Percentiles rank a stretch among this genome's conserved stretches.
Conservation (phyloP, 2,113 vertebrate genomes). For the Tetrax tetrax region DNA sequence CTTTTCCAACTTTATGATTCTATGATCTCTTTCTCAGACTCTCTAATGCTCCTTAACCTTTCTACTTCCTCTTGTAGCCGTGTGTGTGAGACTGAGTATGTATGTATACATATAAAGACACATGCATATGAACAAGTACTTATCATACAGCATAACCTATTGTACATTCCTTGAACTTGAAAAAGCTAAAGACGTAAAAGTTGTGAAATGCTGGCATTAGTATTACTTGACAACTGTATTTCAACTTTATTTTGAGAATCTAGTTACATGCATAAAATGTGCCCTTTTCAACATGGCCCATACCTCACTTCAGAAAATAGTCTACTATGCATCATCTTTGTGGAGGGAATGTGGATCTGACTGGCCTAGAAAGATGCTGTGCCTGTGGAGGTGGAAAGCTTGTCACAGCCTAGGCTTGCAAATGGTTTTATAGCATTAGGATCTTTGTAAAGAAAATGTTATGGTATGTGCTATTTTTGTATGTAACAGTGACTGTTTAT, state of each 20-base stretch:
- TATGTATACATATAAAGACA: not conserved
- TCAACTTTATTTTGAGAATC: not conserved
- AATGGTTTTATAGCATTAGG: not conserved
- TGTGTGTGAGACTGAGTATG: not conserved
- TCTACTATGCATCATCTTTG: accelerated
- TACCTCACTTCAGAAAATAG: not conserved
- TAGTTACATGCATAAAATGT: not conserved
- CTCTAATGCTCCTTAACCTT: not conserved
- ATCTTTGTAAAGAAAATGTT: not conserved
- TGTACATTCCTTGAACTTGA: not conserved
- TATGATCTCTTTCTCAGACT: no score
- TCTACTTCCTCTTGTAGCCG: not conserved
- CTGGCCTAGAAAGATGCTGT: not conserved
- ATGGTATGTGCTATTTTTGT: not conserved
- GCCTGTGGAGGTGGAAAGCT: not conserved
- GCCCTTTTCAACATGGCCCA: not conserved
- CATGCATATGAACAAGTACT: not conserved
- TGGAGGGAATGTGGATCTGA: not conserved
- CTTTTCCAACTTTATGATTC: no score
- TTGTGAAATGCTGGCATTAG: not conserved
- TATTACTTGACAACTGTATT: not conserved
- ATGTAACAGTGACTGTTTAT: not conserved
- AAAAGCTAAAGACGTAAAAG: not conserved
- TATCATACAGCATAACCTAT: not conserved
- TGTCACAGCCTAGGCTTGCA: not conserved